A percentile compares a stretch with the other conserved stretches of the same genome.
Conservation (phyloP, 1,140 invertebrate species). For the Olivierus martensii region DNA sequence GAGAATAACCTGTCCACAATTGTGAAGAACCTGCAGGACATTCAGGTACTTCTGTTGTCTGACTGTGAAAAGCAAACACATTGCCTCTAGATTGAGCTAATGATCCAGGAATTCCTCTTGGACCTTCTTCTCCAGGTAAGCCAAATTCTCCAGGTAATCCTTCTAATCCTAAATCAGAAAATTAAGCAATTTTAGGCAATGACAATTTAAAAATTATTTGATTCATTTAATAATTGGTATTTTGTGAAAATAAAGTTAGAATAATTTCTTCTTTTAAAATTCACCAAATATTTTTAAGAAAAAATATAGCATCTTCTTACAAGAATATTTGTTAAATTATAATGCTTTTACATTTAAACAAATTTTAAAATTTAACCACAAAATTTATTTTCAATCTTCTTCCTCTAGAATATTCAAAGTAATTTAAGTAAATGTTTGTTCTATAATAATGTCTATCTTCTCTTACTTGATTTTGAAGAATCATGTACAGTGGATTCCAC, state of each 20-base stretch:
- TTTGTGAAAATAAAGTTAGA: neutral
- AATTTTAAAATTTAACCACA: no score
- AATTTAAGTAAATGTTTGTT: no score
- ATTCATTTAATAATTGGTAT: neutral
- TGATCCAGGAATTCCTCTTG: slow-evolving; percentile 30
- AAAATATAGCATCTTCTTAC: no score
- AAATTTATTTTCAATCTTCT: no score
- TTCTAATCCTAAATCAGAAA: slow-evolving; percentile 9
- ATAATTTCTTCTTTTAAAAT: no score
- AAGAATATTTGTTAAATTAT: no score
- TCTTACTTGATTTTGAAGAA: no score
- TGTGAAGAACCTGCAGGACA: slow-evolving; percentile 70
- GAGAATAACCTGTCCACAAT: slow-evolving; percentile 90
- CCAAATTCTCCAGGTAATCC: slow-evolving; percentile 18
- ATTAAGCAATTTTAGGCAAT: neutral
- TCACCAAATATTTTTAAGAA: no score
- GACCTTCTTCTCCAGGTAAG: slow-evolving; percentile 37
- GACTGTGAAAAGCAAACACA: slow-evolving; percentile 52
- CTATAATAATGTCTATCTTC: no score
- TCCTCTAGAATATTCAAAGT: no score
- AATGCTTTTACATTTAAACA: no score
- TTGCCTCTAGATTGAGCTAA: slow-evolving; percentile 12
- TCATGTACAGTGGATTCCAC: no score
- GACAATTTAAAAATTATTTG: neutral
- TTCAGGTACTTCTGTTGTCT: slow-evolving; percentile 59